Percentiles rank a stretch among this genome's conserved stretches.
Conservation (phyloP, 2,113 vertebrate species). For the Petaurus breviceps region DNA sequence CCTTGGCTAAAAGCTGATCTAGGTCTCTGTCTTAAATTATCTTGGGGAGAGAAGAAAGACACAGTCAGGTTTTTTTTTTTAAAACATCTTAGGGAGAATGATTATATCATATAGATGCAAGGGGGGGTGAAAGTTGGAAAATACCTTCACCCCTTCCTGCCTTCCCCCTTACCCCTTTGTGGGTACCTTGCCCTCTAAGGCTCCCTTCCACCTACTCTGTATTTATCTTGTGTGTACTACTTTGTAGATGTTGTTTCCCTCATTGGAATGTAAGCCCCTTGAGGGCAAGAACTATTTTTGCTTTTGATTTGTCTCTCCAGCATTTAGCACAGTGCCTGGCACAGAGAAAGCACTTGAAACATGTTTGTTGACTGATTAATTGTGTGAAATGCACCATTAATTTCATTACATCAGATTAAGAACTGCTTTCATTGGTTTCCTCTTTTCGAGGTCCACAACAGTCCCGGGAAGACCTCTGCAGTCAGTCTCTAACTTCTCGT, state of each 20-base stretch:
- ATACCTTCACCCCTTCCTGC: not conserved
- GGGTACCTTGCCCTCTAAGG: not conserved
- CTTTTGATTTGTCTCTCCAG: not conserved
- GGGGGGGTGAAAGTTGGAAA: not conserved
- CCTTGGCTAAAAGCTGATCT: not conserved
- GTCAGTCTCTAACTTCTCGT: not conserved
- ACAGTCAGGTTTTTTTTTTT: not conserved
- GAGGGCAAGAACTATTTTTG: not conserved
- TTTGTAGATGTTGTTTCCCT: not conserved
- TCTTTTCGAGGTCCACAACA: not conserved
- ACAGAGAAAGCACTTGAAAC: not conserved
- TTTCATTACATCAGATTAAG: not conserved
- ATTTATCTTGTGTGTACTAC: not conserved
- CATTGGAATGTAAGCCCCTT: not conserved
- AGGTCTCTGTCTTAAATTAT: not conserved
- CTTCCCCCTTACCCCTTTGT: not conserved
- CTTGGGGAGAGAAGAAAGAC: not conserved
- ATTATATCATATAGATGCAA: not conserved
- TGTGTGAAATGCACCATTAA: conserved; percentile 5
- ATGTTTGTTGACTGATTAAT: not conserved
- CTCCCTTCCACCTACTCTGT: not conserved
- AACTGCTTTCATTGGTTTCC: not conserved
- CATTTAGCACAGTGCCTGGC: not conserved
- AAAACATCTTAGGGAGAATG: not conserved
- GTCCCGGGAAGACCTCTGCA: not conserved